phyloP scores from a whole-genome alignment of 1,140 invertebrate genomes.

The Atta colombica region DNA sequence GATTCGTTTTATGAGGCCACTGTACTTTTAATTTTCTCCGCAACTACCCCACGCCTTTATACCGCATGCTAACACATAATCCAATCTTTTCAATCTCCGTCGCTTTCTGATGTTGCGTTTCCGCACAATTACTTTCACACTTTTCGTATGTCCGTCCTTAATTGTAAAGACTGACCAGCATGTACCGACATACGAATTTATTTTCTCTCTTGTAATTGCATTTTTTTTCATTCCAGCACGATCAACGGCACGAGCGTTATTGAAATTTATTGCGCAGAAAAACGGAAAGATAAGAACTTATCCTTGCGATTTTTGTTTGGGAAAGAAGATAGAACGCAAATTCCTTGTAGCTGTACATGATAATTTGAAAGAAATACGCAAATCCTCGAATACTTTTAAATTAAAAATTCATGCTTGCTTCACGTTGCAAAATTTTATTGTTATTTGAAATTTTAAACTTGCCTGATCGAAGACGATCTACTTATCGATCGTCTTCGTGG shows the following conservation, averaged over 20 bases:
- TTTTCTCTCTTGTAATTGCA: neutral
- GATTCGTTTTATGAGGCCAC: neutral
- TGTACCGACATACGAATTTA: neutral
- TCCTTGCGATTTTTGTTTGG: neutral
- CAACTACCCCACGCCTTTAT: neutral
- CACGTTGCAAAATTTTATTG: neutral
- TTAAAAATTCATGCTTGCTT: neutral
- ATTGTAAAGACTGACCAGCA: slow-evolving; percentile 23
- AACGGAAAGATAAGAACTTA: neutral
- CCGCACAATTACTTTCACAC: neutral
- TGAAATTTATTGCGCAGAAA: slow-evolving; percentile 24
- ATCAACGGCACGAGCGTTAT: slow-evolving; percentile 15
- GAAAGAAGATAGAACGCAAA: neutral
- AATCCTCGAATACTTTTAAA: neutral
- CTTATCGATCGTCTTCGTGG: neutral
- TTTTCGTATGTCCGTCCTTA: slow-evolving; percentile 1
- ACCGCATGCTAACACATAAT: slow-evolving; percentile 20
- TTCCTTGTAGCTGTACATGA: neutral
- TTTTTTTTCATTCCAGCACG: slow-evolving; percentile 22
- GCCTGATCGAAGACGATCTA: neutral
- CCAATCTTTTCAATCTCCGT: neutral
- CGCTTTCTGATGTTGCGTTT: slow-evolving; percentile 16
- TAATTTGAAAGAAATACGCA: neutral
- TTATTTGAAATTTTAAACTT: neutral
- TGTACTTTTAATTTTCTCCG: neutral